A percentile compares a stretch with the other conserved stretches of the same genome.
These are phyloP conservation scores for Tachina fera DNA, from an alignment of 2,888 invertebrate genomes.

Conservation along the genomic window DNA sequence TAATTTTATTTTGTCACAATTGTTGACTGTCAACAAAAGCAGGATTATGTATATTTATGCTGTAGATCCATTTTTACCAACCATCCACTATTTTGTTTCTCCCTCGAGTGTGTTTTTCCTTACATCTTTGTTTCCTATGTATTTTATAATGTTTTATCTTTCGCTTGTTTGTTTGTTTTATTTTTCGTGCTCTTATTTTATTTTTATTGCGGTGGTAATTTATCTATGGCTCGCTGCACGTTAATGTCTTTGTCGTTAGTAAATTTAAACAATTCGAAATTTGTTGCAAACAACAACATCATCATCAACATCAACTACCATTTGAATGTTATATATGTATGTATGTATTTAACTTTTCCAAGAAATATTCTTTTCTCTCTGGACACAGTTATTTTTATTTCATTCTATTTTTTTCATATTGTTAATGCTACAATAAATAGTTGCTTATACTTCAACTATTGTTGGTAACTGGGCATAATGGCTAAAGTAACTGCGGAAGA, in stretches of 20 bases:
- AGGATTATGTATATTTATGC: constrained; percentile 56
- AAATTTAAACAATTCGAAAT: constrained; percentile 69
- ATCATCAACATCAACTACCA: constrained; percentile 39
- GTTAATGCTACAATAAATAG: constrained; percentile 52
- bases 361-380: constrained; percentile 2
- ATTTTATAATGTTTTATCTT: constrained; percentile 20
- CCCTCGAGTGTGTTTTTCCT: constrained; percentile 48
- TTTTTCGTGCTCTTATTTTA: constrained; percentile 28
- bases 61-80: constrained; percentile 16
- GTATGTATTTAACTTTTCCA: constrained; percentile 3
- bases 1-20: constrained; percentile 45
- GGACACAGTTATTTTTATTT: constrained; percentile 5
- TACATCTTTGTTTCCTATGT: constrained; percentile 32
- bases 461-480: constrained; percentile 14
- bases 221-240: constrained; percentile 68
- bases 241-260: constrained; percentile 70
- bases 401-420: constrained; percentile 1
- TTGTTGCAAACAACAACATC: constrained; percentile 60
- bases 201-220: constrained; percentile 64
- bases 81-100: constrained; percentile 36
- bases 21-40: constrained; percentile 67
- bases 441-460: constrained; percentile 46
- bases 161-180: too few relatives aligned
- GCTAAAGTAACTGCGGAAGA: constrained; percentile 8
- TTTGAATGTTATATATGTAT: constrained; percentile 11